Evolutionary conservation across 2,113 vertebrate species (phyloP).

Genomic region (Nansenia antarctica): DNA sequence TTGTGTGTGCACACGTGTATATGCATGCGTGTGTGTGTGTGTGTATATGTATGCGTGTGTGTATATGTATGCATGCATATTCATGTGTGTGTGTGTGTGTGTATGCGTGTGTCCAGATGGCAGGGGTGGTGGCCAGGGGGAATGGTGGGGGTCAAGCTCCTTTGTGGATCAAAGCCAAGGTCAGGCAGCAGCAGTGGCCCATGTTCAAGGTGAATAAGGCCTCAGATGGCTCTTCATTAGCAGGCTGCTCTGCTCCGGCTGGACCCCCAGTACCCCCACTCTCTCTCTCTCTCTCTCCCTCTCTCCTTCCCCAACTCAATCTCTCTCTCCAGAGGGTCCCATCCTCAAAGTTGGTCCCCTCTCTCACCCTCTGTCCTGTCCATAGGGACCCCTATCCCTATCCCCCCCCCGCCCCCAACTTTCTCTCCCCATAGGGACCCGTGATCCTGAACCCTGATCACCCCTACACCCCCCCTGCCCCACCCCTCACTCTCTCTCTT

Average conservation of each 20-base stretch:
- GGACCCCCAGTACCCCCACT: constrained; percentile 45
- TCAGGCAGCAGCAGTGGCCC: constrained; percentile 76
- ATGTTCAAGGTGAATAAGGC: constrained; percentile 80
- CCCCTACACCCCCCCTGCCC: constrained; percentile 10
- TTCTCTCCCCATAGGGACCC: constrained; percentile 11
- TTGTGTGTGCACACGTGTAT: constrained; percentile 9
- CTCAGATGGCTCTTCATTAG: constrained; percentile 80
- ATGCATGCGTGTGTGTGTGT: constrained; percentile 22
- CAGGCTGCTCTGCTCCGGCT: constrained; percentile 57
- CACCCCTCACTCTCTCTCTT: constrained; percentile 11
- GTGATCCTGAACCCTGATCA: constrained; percentile 31
- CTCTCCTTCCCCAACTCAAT: neutral
- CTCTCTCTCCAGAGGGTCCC: constrained; percentile 50
- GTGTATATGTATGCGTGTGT: constrained; percentile 48
- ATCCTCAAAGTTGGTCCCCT: constrained; percentile 34
- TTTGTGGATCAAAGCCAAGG: constrained; percentile 83
- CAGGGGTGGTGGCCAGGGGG: constrained; percentile 55
- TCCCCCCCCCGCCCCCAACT: constrained; percentile 26
- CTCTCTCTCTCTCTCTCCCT: neutral
- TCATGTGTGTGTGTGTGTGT: constrained; percentile 53
- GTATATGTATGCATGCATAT: constrained; percentile 44
- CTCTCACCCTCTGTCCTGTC: constrained; percentile 23
- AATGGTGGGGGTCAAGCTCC: constrained; percentile 74
- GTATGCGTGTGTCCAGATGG: constrained; percentile 71
- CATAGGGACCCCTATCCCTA: constrained; percentile 50